Evolutionary conservation across 92 coral and sea anemone species (phyloP), one percentile per base, ranked within the genome.

Genomic region (Anthopleura xanthogrammica): DNA sequence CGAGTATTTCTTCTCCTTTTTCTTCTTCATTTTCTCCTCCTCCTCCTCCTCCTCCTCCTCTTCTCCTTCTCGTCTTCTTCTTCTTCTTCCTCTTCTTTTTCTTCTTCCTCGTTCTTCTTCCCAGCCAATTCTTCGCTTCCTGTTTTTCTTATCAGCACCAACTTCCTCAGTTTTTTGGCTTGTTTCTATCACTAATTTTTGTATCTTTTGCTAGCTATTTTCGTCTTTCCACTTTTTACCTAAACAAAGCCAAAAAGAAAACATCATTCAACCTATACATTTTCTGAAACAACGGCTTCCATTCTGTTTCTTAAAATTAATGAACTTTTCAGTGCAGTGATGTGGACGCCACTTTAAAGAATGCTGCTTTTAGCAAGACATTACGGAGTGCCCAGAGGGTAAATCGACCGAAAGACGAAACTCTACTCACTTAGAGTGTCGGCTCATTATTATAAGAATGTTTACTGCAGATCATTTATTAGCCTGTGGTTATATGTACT

Each of bases 371-470:
- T 62, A 62, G 70, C 70, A 20, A 62, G 70, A 20, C 70, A 62
- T 62, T 62, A 62, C 10, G 70, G 70, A 36, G 11, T 62, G 70
- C 70, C 70, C 70, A 62, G 70, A 62, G 70, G 70, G 70, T 62
- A 23, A 62, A 62, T 14, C 58, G 11, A 54, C 58, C 58, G 13
- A 0, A 2, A 62, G 23, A 23, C 9, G 29, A 62, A 29, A 62
- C 29, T 62, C 11, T 9, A 62, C 29, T 62, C 29, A 62, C 58
- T 54, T 54, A 62, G 70, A 62, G 70, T 62, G 70, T 62, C 12
- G 7, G 2, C 12, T 58, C 2, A 20, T 62, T 3, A 20, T 4
- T 20, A 62, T 20, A n/a, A 62, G 19, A 62, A 23, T 20, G 36
- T 20, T 62, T 14, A 4, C 4, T 62, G 7, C 11, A 22, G 12